These are phyloP conservation scores for Rhinolophus ferrumequinum DNA, from an alignment of 2,113 vertebrate species.

Conservation along the genomic window DNA sequence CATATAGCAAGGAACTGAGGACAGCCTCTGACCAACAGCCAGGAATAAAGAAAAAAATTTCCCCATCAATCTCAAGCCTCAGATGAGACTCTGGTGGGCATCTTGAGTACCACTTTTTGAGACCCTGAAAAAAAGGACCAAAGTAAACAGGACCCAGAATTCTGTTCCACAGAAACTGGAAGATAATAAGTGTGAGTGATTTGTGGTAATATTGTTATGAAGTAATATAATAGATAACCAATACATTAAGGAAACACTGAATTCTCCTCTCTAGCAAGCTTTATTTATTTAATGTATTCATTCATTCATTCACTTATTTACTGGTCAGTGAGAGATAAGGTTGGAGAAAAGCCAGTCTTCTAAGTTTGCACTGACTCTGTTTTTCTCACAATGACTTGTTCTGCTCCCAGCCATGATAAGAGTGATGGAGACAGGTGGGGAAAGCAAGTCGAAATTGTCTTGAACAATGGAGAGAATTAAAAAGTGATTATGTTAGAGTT, in stretches of 20 bases:
- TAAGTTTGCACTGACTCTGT: background rate
- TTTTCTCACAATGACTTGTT: background rate
- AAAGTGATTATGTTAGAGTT: background rate
- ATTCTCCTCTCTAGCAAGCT: background rate
- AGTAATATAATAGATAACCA: background rate
- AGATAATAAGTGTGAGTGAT: background rate
- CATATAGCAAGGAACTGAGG: background rate
- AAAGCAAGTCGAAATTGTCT: background rate
- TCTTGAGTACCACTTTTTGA: background rate
- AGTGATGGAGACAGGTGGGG: background rate
- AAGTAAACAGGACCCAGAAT: background rate
- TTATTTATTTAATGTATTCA: background rate
- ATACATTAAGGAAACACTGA: background rate
- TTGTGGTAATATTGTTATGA: background rate
- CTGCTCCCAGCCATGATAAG: background rate
- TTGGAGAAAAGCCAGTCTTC: background rate
- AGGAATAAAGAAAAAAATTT: background rate
- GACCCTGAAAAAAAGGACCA: background rate
- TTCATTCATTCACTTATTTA: background rate
- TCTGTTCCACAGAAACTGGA: background rate
- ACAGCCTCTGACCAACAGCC: background rate
- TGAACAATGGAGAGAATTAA: background rate
- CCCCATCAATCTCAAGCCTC: background rate
- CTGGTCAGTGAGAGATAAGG: background rate
- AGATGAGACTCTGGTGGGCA: background rate